phyloP scores from a whole-genome alignment of 2,888 invertebrate genomes.

The Tuberolachnus salignus region DNA sequence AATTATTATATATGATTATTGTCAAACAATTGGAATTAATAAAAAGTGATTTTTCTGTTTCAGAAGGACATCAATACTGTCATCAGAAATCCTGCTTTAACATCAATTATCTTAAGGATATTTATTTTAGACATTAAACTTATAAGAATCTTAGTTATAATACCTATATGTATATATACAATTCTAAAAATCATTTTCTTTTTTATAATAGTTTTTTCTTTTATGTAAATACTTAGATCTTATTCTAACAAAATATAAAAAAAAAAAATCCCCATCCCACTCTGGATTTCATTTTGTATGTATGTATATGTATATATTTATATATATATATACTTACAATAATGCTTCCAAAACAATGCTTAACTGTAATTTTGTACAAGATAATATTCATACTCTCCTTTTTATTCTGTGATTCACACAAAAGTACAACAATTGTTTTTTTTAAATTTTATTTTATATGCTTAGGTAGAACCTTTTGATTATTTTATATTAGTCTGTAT shows the following conservation, averaged over 20 bases:
- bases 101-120: conserved; percentile 10
- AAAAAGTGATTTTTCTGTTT: conserved; percentile 1
- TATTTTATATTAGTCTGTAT: no score
- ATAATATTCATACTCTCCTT: conserved; percentile 11
- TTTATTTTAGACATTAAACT: conserved; percentile 11
- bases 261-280: background rate
- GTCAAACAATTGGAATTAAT: background rate
- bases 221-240: conserved; percentile 27
- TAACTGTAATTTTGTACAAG: conserved; percentile 15
- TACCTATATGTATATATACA: conserved; percentile 11
- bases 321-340: background rate
- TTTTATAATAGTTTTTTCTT: conserved; percentile 22
- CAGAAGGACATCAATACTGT: background rate
- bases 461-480: background rate
- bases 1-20: no score
- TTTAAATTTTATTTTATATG: background rate
- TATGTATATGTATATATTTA: conserved; percentile 11
- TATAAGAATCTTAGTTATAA: conserved; percentile 4
- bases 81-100: background rate
- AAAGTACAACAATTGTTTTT: background rate
- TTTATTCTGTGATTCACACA: conserved; percentile 15
- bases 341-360: conserved; percentile 1
- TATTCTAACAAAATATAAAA: conserved; percentile 1
- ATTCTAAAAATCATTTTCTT: conserved; percentile 7
- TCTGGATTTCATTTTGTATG: conserved; percentile 1